phyloP scores from a whole-genome alignment of 2,888 invertebrate species.

The Seira ritae region DNA sequence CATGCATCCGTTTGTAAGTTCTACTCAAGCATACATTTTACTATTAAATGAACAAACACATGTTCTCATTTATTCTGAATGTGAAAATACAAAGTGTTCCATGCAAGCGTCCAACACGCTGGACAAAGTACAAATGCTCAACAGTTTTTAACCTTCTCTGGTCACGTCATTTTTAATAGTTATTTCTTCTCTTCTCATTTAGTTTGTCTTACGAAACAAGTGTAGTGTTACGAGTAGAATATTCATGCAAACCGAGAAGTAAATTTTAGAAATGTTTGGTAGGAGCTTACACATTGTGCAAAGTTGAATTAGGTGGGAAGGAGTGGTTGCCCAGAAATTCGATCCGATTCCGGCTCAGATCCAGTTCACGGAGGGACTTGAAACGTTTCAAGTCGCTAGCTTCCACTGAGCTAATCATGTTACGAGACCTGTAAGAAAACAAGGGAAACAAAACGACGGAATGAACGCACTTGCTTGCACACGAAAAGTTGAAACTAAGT shows the following conservation, averaged over 20 bases:
- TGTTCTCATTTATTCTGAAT: background rate
- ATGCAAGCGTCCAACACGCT: too few relatives aligned
- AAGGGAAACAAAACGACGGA: background rate
- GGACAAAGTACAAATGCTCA: background rate
- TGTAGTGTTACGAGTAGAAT: background rate
- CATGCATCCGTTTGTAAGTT: conserved; percentile 38
- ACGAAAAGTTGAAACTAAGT: background rate
- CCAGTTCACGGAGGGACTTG: conserved; percentile 76
- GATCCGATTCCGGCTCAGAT: conserved; percentile 77
- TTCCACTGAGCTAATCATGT: conserved; percentile 64
- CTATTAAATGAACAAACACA: background rate
- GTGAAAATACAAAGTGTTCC: background rate
- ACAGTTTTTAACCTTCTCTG: conserved; percentile 15
- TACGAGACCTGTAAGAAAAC: conserved; percentile 64
- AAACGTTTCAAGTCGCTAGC: conserved; percentile 71
- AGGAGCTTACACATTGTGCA: conserved; percentile 77
- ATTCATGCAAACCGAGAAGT: background rate
- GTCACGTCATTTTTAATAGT: conserved; percentile 15
- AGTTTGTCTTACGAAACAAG: background rate
- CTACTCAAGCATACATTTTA: conserved; percentile 41
- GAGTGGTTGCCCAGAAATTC: conserved; percentile 75
- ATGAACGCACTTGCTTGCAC: background rate
- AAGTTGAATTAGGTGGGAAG: conserved; percentile 67
- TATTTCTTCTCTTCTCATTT: background rate
- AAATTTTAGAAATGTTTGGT: background rate